Evolutionary conservation across 2,888 invertebrate species (phyloP).

Genomic region (Drosophila suboccidentalis): DNA sequence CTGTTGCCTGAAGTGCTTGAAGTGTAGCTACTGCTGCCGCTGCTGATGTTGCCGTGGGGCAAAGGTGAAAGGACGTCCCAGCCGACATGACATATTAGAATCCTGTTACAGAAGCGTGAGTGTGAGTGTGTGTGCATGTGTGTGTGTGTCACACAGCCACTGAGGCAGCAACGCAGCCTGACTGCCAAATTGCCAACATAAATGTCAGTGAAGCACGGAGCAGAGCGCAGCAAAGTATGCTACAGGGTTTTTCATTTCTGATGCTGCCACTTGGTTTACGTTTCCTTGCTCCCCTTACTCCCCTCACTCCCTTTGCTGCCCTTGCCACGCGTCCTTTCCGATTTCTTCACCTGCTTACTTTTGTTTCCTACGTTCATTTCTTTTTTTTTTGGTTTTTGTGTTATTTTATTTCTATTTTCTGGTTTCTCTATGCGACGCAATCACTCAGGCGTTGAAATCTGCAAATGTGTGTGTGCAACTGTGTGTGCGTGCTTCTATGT

Average conservation of each 20-base stretch:
- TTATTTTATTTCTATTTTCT: conserved; percentile 52
- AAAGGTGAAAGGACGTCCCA: conserved; percentile 75
- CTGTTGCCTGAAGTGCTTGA: conserved; percentile 57
- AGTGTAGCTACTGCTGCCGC: conserved; percentile 1
- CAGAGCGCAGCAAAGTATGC: conserved; percentile 56
- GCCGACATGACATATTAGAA: conserved; percentile 79
- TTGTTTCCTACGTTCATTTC: conserved; percentile 27
- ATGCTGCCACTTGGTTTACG: conserved; percentile 49
- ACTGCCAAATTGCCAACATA: conserved; percentile 82
- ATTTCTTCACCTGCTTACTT: conserved; percentile 23
- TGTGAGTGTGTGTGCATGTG: conserved; percentile 3
- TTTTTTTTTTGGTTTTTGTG: conserved; percentile 30
- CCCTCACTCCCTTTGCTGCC: not conserved
- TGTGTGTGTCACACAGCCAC: conserved; percentile 16
- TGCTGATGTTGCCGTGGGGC: conserved; percentile 10
- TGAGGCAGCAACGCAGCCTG: conserved; percentile 59
- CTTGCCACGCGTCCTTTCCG: not conserved
- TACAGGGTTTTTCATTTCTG: conserved; percentile 78
- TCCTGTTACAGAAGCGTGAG: conserved; percentile 72
- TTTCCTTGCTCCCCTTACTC: not conserved
- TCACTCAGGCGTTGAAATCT: conserved; percentile 79
- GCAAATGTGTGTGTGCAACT: conserved; percentile 45
- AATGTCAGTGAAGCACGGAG: conserved; percentile 70
- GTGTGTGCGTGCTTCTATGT: conserved; percentile 23
- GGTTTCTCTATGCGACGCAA: conserved; percentile 73